phyloP scores from a whole-genome alignment of 2,888 invertebrate genomes.

The Melanchra persicariae region DNA sequence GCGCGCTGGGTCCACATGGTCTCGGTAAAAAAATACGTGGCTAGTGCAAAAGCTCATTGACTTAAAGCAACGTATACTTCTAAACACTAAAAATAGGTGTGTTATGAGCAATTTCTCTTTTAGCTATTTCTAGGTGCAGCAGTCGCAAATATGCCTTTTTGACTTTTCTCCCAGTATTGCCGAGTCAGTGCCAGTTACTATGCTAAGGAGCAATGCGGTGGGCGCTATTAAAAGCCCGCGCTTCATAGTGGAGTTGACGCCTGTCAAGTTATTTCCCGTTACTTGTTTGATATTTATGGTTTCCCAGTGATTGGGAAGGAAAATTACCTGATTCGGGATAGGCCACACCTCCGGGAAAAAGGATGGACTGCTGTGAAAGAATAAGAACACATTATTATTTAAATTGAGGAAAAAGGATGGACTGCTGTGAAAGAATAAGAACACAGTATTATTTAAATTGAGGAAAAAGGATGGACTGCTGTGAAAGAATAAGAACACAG shows the following conservation, averaged over 20 bases:
- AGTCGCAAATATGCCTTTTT: background rate
- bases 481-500: too few relatives aligned
- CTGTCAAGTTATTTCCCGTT: background rate
- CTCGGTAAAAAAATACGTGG: background rate
- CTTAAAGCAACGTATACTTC: background rate
- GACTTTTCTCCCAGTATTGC: too few relatives aligned
- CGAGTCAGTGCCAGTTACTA: background rate
- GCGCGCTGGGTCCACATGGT: too few relatives aligned
- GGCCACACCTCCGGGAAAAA: background rate
- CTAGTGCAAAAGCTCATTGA: background rate
- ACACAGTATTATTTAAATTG: too few relatives aligned
- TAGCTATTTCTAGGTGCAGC: background rate
- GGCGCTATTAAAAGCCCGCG: background rate
- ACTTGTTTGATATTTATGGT: slow-evolving; percentile 11
- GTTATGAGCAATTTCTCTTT: too few relatives aligned
- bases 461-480: too few relatives aligned
- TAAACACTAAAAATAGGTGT: too few relatives aligned
- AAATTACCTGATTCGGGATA: background rate
- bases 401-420: too few relatives aligned
- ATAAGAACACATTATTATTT: background rate
- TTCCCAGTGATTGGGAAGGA: slow-evolving; percentile 10
- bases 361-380: background rate
- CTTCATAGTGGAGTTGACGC: background rate
- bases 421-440: too few relatives aligned
- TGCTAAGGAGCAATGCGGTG: background rate